Base-by-base conservation (phyloP, 2,888 invertebrate species). In the Parnassius glacialis region DNA sequence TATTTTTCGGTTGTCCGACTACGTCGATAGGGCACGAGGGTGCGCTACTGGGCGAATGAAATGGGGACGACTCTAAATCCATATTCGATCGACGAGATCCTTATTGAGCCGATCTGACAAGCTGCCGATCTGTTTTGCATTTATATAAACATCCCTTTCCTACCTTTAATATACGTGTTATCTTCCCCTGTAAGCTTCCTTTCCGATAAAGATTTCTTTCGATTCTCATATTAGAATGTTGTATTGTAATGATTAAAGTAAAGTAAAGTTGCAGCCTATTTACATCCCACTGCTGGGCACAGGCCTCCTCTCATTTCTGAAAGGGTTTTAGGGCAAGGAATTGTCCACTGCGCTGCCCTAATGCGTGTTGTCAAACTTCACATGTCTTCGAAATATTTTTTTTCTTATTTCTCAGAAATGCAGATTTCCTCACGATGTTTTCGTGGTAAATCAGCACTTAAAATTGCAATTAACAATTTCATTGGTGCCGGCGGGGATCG, bases 41-140 rank as follows among this genome's bases (percentile, higher is more conserved):
- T 81, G 85, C 79, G 80, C 78, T 74, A 75, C 71, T 71, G 73
- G 76, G 80, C 81, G 82, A 74, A 79, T 80, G 83, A 72, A 82
- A 82, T 81, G 79, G 85, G 85, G 84, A 84, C 79, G 83, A 83
- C 81, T 87, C 81, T 85, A 87, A 89, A 90, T 91, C 90, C 88
- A 90, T 90, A 90, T 91, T 90, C 90, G 88, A 91, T 90, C 90
- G 88, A 82, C 73, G 80, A 84, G 83, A 84, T 86, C 84, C 84
- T 80, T 83, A 78, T 84, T 88, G 89, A 91, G 87, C 84, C 87
- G 86, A 88, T 84, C 85, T 90, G 91, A 91, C 91, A 91, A 90
- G 88, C 87, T 84, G 83, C 84, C 85, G 89, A 89, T 84, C 91
- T 90, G 87, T 83, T 91, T 91, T 91, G 91, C 91, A 90, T 91